Base-by-base conservation (phyloP, 2,888 invertebrate genomes). In the Autographa gamma region DNA sequence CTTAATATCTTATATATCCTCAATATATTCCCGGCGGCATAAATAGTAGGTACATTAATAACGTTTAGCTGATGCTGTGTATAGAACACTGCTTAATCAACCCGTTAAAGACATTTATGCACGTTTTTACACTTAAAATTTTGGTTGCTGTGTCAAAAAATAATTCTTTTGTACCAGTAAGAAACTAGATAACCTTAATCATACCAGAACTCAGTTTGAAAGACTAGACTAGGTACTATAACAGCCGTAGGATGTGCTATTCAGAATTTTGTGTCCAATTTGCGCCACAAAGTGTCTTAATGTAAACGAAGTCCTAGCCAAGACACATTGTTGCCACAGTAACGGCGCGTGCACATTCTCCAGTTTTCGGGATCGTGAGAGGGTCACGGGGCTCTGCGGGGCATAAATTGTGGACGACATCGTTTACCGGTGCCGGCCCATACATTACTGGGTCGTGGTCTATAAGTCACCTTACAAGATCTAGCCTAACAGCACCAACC, bases 381-480 rank as follows among this genome's bases (percentile, higher is more conserved):
- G 83, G 77, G 85, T 84, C 82, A 86, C 67, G 76, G 77, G 77
- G 73, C 79, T 74, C 73, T 66, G 60, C 65, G 56, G 64, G 73
- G 66, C 69, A 84, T 82, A 85, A 85, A 86, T 86, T 81, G 82
- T 77, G 74, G 84, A 82, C 76, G 83, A 86, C 79, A 82, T 85
- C 79, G 73, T 84, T 84, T 85, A 89, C 85, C 80, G 77, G 73
- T 66, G 71, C 81, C 72, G 77, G 76, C 77, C 68, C 81, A 82
- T 86, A 86, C 81, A 83, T 88, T 85, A 81, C 72, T 65, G 60
- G 82, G 75, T 86, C 86, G 87, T 89, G 88, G 60, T 74, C 85
- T 78, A 83, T 86, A 87, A 88, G 83, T 88, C 79, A 82, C 69
- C 75, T 67, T 34, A 63, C 71, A 65, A 78, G 79, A 77, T 80